Conservation (phyloP, 1,140 invertebrate genomes). For the Brachionus angularis region DNA sequence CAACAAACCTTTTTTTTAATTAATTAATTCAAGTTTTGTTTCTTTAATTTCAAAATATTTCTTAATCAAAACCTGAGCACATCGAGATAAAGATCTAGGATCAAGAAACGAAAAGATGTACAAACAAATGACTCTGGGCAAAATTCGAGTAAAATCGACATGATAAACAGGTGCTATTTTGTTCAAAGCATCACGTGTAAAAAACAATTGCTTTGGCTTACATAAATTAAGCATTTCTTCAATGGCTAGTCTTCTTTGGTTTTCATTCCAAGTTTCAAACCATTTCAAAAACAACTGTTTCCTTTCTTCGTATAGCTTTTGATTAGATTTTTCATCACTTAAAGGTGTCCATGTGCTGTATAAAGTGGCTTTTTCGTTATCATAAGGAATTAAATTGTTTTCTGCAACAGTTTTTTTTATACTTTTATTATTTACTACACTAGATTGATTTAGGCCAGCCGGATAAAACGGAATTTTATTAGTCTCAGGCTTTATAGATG, state of each 20-base stretch:
- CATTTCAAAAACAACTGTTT: slow-evolving; percentile 42
- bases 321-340: slow-evolving; percentile 43
- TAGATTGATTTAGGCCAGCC: not conserved
- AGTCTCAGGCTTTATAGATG: not conserved
- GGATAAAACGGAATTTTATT: slow-evolving; percentile 41
- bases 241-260: slow-evolving; percentile 10
- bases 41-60: too few relatives aligned
- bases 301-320: slow-evolving; percentile 42
- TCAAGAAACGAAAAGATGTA: slow-evolving; percentile 58
- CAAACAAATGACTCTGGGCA: slow-evolving; percentile 55
- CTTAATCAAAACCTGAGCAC: slow-evolving; percentile 50
- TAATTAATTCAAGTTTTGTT: too few relatives aligned
- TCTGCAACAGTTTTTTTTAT: slow-evolving; percentile 19
- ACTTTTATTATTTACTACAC: not conserved
- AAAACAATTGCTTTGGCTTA: slow-evolving; percentile 37
- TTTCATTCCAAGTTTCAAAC: slow-evolving; percentile 43
- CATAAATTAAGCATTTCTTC: slow-evolving; percentile 31
- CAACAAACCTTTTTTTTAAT: slow-evolving; percentile 11
- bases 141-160: slow-evolving; percentile 54
- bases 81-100: slow-evolving; percentile 53
- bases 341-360: slow-evolving; percentile 44
- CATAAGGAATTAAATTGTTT: slow-evolving; percentile 29
- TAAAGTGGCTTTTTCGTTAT: slow-evolving; percentile 37
- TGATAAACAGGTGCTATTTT: slow-evolving; percentile 42
- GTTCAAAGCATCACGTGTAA: slow-evolving; percentile 13